Evolutionary conservation across 2,113 vertebrate species (phyloP).

Genomic region (Callorhinus ursinus): DNA sequence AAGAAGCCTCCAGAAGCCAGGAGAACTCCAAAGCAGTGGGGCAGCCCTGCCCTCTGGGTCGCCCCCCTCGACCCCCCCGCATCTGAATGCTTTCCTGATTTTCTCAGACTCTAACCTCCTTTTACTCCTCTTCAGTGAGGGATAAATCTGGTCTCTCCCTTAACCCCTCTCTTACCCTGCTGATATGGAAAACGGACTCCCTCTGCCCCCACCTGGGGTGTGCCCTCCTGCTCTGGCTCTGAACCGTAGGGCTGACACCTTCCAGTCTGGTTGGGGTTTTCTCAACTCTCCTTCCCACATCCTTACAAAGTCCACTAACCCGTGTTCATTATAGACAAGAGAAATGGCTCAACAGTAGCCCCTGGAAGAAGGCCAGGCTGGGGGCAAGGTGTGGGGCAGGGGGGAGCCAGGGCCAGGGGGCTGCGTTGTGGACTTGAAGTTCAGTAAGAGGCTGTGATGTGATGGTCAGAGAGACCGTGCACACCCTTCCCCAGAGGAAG

Average conservation of each 20-base stretch:
- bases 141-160: not conserved
- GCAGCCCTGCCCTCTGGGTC: not conserved
- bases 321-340: not conserved
- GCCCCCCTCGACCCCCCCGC: fast-evolving
- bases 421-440: not conserved
- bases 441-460: fast-evolving
- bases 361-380: not conserved
- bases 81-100: not conserved
- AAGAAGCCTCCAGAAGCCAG: not conserved
- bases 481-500: not conserved
- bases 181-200: not conserved
- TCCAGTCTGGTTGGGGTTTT: not conserved
- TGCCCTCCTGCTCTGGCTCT: not conserved
- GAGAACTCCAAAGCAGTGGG: not conserved
- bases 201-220: not conserved
- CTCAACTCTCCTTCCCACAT: not conserved
- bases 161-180: no score
- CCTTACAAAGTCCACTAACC: not conserved
- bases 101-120: not conserved
- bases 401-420: not conserved
- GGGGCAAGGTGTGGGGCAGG: not conserved
- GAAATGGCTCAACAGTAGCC: not conserved
- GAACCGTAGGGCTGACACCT: not conserved
- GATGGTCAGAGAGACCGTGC: not conserved
- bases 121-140: not conserved